Evolutionary conservation across 2,888 invertebrate genomes (phyloP).

Genomic region (Anthoptus insignis): DNA sequence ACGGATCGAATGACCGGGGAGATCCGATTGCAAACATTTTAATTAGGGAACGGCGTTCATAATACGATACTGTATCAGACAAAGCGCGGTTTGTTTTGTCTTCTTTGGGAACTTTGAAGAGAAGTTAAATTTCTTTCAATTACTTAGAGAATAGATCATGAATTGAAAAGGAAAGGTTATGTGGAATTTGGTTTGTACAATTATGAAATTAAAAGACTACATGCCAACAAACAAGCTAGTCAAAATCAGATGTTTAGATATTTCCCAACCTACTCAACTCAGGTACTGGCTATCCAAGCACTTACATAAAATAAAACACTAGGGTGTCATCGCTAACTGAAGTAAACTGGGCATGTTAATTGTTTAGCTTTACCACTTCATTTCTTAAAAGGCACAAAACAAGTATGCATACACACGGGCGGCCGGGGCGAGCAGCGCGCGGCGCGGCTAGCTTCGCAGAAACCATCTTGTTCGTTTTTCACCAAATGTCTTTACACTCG

Average conservation of each 20-base stretch:
- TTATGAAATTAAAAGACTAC: too few relatives aligned
- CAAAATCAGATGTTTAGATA: too few relatives aligned
- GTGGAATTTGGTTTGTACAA: too few relatives aligned
- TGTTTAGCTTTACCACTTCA: constrained; percentile 7
- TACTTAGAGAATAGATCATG: background rate
- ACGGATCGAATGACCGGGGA: constrained; percentile 70
- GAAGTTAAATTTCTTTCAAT: background rate
- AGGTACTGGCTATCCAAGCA: too few relatives aligned
- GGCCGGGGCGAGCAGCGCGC: background rate
- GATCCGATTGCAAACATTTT: constrained; percentile 79
- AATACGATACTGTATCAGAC: constrained; percentile 65
- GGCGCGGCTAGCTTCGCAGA: constrained; percentile 61
- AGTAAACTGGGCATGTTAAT: constrained; percentile 2
- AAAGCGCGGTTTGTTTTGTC: constrained; percentile 49
- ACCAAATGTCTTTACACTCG: constrained; percentile 61
- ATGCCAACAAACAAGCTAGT: background rate
- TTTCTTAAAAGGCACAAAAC: constrained; percentile 53
- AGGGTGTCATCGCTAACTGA: constrained; percentile 8
- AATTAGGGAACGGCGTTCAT: constrained; percentile 70
- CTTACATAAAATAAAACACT: too few relatives aligned
- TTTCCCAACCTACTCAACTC: too few relatives aligned
- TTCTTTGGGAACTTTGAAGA: background rate
- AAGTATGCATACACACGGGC: constrained; percentile 45
- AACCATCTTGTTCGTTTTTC: constrained; percentile 57
- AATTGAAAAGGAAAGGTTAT: background rate